phyloP scores from a whole-genome alignment of 2,797 vertebrate species.

The Microchirus variegatus region DNA sequence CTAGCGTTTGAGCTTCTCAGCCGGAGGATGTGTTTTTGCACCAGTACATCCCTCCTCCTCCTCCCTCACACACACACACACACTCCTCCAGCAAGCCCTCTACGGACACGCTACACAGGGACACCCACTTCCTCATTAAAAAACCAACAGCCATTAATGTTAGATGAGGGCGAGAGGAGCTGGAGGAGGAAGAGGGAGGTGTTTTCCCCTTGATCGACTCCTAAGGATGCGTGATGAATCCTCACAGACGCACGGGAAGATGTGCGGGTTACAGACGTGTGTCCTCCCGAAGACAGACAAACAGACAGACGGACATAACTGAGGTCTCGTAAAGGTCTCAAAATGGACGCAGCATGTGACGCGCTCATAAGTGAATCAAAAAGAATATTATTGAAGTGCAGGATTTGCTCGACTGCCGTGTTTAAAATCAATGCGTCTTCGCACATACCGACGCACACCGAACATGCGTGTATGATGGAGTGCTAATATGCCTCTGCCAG shows the following conservation, averaged over 20 bases:
- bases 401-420: conserved; percentile 33
- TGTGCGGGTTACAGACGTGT: conserved; percentile 63
- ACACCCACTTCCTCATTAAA: conserved; percentile 83
- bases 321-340: conserved; percentile 50
- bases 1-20: conserved; percentile 66
- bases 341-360: conserved; percentile 28
- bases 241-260: conserved; percentile 71
- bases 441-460: not conserved
- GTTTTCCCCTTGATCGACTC: conserved; percentile 78
- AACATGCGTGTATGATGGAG: not conserved
- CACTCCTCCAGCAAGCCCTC: conserved; percentile 60
- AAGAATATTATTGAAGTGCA: conserved; percentile 26
- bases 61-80: no score
- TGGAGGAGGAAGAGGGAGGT: conserved; percentile 68
- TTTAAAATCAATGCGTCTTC: not conserved
- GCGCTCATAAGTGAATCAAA: conserved; percentile 39
- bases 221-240: conserved; percentile 80
- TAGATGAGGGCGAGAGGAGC: conserved; percentile 81
- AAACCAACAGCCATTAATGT: conserved; percentile 85
- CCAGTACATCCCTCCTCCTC: conserved; percentile 51
- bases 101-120: conserved; percentile 71
- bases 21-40: conserved; percentile 68
- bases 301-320: conserved; percentile 48
- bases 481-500: not conserved
- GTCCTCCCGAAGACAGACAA: conserved; percentile 52